These are phyloP conservation scores for Eupithecia tripunctaria DNA, from an alignment of 2,888 invertebrate species.

Conservation along the genomic window DNA sequence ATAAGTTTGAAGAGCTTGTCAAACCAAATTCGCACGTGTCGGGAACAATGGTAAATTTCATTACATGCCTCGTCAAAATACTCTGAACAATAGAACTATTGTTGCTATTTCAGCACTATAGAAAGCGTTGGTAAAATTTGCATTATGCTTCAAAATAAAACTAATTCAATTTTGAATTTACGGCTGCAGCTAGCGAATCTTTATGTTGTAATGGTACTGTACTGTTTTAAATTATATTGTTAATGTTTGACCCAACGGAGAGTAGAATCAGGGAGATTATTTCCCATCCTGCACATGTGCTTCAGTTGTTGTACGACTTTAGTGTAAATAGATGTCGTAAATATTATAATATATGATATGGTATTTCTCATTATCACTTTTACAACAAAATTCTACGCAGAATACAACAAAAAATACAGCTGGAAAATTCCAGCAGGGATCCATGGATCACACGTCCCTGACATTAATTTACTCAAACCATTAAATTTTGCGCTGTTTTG, in stretches of 20 bases:
- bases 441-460: conserved; percentile 39
- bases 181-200: background rate
- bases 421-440: background rate
- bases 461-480: conserved; percentile 51
- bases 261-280: no score
- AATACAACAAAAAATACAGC: background rate
- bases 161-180: background rate
- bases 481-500: conserved; percentile 50
- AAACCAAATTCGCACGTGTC: conserved; percentile 42
- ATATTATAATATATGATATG: no score
- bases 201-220: no score
- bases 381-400: background rate
- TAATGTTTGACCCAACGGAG: no score
- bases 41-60: conserved; percentile 34
- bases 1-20: conserved; percentile 45
- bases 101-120: background rate
- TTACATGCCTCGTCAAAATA: conserved; percentile 16
- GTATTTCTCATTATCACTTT: conserved; percentile 1
- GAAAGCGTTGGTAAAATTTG: background rate
- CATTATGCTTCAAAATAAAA: background rate
- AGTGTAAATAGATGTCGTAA: no score
- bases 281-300: no score
- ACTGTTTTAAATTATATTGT: no score
- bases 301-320: no score
- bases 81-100: conserved; percentile 7